Evolutionary conservation across 2,888 invertebrate genomes (phyloP), one percentile per base, ranked within the genome.

Genomic region (Mythimna vitellina): DNA sequence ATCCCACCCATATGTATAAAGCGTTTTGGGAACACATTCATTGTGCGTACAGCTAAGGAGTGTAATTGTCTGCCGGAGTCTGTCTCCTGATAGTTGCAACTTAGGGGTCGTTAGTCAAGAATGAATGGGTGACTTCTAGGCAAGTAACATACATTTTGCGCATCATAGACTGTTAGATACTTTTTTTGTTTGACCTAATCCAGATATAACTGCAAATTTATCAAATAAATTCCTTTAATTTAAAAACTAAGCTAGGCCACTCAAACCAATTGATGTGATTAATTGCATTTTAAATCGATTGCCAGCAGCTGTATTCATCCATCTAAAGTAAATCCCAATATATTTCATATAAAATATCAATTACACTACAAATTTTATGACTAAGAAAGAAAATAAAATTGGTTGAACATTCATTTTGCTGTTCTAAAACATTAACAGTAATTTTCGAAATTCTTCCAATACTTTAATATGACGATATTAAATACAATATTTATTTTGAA

Each of bases 381-480:
- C 7, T 14, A 49, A 38, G 53, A 42, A 20, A 69, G 25, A 49
- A 56, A 56, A 61, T 20, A 20, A 29, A 10, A 32, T 53, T 66
- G 51, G 9, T 46, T 5, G 9, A 63, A 38, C 32, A 54, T 58
- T 1, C 42, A 65, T 62, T 67, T 9, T 38, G 7, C 8, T 57
- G 49, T 25, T 17, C 1, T 20, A 51, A 22, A 51, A 56, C n/a
- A 62, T 42, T 42, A 57, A 25, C 20, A 56, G 20, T 32, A 0
- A 54, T 68, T 68, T 74, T 29, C 1, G 2, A n/a, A 81, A 79
- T 76, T 65, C 54, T 46, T n/a, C 14, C 29, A 66, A 58, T n/a
- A 53, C 9, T 22, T 32, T 51, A 25, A 49, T 49, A 51, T 12
- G 5, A 12, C 22, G 10, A n/a, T 53, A 60, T 25, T 56, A 57